Base-by-base conservation (phyloP, 2,888 invertebrate species). In the Thereva unica region DNA sequence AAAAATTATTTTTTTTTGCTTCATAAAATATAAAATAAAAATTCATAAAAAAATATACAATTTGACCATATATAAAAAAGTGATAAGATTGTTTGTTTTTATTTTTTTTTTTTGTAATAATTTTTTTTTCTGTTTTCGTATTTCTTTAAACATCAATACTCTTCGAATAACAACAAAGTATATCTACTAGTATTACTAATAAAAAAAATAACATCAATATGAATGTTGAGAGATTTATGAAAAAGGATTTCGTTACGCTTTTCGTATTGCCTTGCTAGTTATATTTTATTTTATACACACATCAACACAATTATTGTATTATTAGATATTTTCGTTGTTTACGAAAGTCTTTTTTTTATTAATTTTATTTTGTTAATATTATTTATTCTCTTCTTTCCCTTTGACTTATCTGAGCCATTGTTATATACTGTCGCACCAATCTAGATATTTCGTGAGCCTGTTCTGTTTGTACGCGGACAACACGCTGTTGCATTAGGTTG, bases 401-500 rank as follows among this genome's bases (percentile, higher is more conserved):
- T 72, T 80, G 80, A 74, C 77, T 78, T 72, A 80, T 78, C 78
- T 91, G 89, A 75, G 92, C 91, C 83, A 97, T 90, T 75, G 93
- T 94, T 77, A 98, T 96, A 83, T 98, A 98, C 82, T 98, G 97
- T 40, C 96, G 86, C 76, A 98, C 96, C 74, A 98, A 87, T 72
- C 97, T 88, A 56, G 96, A 95, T 75, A 98, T 95, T 82, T 98
- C 97, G 77, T 96, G 95, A 45, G 97, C 97, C 83, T 98, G 93
- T 82, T 97, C 96, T 0, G 97, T 98, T 80, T 97, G 97, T 73
- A 98, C 87, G 74, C 97, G 86, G 69, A 95, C 94, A 75, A 97
- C 95, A 73, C 94, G 88, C 82, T 97, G 97, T 79, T 95, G 95
- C 87, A 97, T 91, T 76, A 97, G 84, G 77, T 97, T 96, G 41